Base-by-base conservation (phyloP, 2,888 invertebrate genomes). In the Mylabris sibirica region DNA sequence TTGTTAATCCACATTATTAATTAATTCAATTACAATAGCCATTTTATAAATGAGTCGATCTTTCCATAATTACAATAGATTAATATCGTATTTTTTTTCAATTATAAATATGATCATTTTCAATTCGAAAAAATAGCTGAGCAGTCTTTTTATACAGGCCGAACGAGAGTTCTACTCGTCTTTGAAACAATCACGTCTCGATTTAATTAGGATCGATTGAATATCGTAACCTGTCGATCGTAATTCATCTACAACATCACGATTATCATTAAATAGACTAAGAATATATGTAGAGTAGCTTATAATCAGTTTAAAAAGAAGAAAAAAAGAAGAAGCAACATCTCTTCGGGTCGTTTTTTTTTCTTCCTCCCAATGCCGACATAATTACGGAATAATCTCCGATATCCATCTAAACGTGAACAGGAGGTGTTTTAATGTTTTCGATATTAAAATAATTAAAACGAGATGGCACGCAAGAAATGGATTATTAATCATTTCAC, bases 131-230 rank as follows among this genome's bases (percentile, higher is more conserved):
- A 5, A 49, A 11, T 20, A 49, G 6, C 22, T 5, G 49, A 20
- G 20, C n/a, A 20, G 20, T 20, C 11, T 20, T 49, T 49, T 49
- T 9, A 20, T n/a, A 30, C 5, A 44, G 3, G 1, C 11, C 11
- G 12, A 12, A 14, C 12, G 12, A 35, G 12, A 35, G 12, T 38
- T 12, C 12, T 38, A 38, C 38, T 14, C 12, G 3, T 57, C 9
- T 30, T 59, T 60, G 35, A 60, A 60, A 60, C 38, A 38, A 61
- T 61, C 61, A 61, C 61, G 61, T 61, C 11, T 38, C 61, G 41
- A 60, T 60, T 60, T 60, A 60, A 30, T 60, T 60, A 60, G 60
- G 22, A 60, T 60, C 60, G 60, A 35, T 35, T 22, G 20, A 60
- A 61, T 57, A 57, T 12, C 22, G 57, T 57, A 14, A 24, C 20